These are phyloP conservation scores for Nasonia longicornis DNA, from an alignment of 1,140 invertebrate species.

Conservation along the genomic window DNA sequence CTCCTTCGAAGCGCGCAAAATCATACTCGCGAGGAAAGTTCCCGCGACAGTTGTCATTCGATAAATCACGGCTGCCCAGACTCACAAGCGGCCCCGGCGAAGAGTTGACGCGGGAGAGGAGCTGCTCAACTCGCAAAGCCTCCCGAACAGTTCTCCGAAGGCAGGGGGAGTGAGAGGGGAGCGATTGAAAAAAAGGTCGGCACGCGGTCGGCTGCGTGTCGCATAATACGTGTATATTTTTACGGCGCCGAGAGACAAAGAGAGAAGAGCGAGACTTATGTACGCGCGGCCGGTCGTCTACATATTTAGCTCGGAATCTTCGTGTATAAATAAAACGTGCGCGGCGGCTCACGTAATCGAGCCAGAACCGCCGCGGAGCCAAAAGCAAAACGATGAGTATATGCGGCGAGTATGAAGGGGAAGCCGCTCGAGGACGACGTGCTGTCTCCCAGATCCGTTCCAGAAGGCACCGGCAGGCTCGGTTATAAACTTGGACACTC, in stretches of 20 bases:
- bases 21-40: too few relatives aligned
- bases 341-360: conserved; percentile 37
- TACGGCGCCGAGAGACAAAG: conserved; percentile 14
- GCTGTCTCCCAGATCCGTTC: too few relatives aligned
- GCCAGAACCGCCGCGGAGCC: not conserved
- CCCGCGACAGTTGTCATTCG: too few relatives aligned
- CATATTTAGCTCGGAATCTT: conserved; percentile 45
- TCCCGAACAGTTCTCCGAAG: not conserved
- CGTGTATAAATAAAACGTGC: conserved; percentile 44
- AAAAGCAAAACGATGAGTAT: not conserved
- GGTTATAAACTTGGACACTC: not conserved
- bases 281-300: conserved; percentile 1
- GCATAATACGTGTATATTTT: not conserved
- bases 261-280: not conserved
- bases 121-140: not conserved
- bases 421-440: not conserved
- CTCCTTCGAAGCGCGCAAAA: too few relatives aligned
- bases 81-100: too few relatives aligned
- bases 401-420: not conserved
- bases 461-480: too few relatives aligned
- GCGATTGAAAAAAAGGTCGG: not conserved
- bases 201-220: not conserved
- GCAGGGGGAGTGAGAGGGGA: not conserved
- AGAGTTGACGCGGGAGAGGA: too few relatives aligned
- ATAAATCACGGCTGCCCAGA: too few relatives aligned